These are phyloP conservation scores for Drosophila azteca DNA, from an alignment of 1,140 invertebrate species.

Conservation along the genomic window DNA sequence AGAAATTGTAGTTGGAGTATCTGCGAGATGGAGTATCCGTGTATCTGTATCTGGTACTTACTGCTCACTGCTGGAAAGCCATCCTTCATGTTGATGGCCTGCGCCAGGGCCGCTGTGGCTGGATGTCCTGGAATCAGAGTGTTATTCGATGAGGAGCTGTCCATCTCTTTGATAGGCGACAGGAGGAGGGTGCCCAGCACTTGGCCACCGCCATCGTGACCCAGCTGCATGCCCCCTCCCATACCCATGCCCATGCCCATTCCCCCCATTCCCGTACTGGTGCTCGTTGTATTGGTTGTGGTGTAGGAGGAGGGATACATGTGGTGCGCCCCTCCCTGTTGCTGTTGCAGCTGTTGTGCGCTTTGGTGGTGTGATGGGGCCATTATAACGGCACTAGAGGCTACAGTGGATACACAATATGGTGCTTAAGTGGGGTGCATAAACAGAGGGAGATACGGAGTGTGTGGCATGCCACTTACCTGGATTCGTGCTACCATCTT, in stretches of 20 bases:
- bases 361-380: conserved; percentile 34
- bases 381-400: conserved; percentile 78
- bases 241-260: too few relatives aligned
- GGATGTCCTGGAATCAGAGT: conserved; percentile 87
- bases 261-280: conserved; percentile 29
- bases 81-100: conserved; percentile 68
- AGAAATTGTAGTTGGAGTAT: not conserved
- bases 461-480: conserved; percentile 48
- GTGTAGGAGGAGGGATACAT: conserved; percentile 86
- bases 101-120: conserved; percentile 74
- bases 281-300: conserved; percentile 85
- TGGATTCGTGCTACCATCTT: conserved; percentile 87
- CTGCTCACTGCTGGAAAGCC: conserved; percentile 45
- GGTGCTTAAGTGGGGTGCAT: conserved; percentile 26
- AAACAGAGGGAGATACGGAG: not conserved
- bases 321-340: conserved; percentile 70
- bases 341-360: conserved; percentile 81
- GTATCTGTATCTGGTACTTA: conserved; percentile 32
- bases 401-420: conserved; percentile 26
- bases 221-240: too few relatives aligned
- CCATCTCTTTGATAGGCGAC: conserved; percentile 91
- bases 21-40: too few relatives aligned
- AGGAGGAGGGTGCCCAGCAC: conserved; percentile 89
- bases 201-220: conserved; percentile 84
- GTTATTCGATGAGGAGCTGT: conserved; percentile 88